These are phyloP conservation scores for Leucophora obtusa DNA, from an alignment of 2,888 invertebrate species.

Conservation along the genomic window DNA sequence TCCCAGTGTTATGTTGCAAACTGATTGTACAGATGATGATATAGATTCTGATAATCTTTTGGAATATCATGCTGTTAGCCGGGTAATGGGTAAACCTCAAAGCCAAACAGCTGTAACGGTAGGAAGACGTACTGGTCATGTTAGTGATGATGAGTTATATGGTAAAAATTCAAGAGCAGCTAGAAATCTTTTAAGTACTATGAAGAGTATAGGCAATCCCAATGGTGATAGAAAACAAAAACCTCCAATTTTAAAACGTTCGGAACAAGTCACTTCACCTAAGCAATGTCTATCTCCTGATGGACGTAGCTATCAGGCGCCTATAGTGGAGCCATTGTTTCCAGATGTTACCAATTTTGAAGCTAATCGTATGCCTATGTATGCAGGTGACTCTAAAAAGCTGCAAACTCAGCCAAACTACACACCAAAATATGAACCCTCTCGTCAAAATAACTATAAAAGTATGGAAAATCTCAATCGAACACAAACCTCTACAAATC, in stretches of 20 bases:
- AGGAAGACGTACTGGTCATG: slow-evolving; percentile 72
- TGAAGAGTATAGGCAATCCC: slow-evolving; percentile 70
- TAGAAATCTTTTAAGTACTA: slow-evolving; percentile 80
- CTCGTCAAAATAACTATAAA: slow-evolving; percentile 36
- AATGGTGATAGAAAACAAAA: slow-evolving; percentile 66
- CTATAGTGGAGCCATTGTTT: slow-evolving; percentile 75
- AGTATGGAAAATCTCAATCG: slow-evolving; percentile 50
- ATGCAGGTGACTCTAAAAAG: slow-evolving; percentile 50
- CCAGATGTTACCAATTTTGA: slow-evolving; percentile 73
- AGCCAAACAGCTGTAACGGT: slow-evolving; percentile 85
- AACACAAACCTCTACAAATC: slow-evolving; percentile 19
- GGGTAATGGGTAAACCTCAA: slow-evolving; percentile 88
- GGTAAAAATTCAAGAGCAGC: slow-evolving; percentile 80
- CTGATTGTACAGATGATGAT: slow-evolving; percentile 71
- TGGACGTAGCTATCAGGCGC: slow-evolving; percentile 76
- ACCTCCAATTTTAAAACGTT: slow-evolving; percentile 68
- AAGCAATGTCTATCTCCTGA: slow-evolving; percentile 74
- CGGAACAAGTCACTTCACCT: slow-evolving; percentile 67
- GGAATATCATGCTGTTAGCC: slow-evolving; percentile 84
- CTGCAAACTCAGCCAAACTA: slow-evolving; percentile 16
- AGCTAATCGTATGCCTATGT: slow-evolving; percentile 72
- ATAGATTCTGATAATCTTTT: slow-evolving; percentile 79
- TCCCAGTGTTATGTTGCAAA: slow-evolving; percentile 70
- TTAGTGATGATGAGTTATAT: slow-evolving; percentile 78
- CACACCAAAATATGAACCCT: slow-evolving; percentile 27